Percentiles rank a stretch among this genome's conserved stretches.
These are phyloP conservation scores for Cyrtodaria siliqua DNA, from an alignment of 2,888 invertebrate species.

Conservation along the genomic window DNA sequence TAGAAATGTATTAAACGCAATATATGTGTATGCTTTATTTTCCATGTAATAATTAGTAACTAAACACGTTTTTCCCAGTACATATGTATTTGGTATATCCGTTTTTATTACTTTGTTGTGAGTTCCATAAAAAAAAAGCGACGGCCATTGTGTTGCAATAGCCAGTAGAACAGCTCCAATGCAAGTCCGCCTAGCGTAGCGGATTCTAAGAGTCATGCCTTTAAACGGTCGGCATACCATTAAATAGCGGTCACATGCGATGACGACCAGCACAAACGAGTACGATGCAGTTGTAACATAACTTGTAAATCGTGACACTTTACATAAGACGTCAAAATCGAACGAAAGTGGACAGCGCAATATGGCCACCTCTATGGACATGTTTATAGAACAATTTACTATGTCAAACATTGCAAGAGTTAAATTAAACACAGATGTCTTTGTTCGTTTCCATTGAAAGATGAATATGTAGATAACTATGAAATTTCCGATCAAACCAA, in stretches of 20 bases:
- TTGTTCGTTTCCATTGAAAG: constrained; percentile 44
- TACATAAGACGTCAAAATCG: constrained; percentile 53
- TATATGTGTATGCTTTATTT: constrained; percentile 22
- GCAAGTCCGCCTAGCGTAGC: constrained; percentile 44
- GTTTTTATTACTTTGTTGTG: constrained; percentile 14
- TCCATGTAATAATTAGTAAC: constrained; percentile 38
- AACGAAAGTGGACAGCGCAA: constrained; percentile 39
- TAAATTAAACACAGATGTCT: constrained; percentile 56
- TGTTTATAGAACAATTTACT: constrained; percentile 50
- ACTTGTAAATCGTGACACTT: constrained; percentile 39
- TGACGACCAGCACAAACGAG: constrained; percentile 52
- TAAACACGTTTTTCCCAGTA: constrained; percentile 39
- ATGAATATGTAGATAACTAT: constrained; percentile 52
- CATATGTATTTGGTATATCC: constrained; percentile 4
- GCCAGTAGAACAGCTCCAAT: constrained; percentile 35
- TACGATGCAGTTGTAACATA: constrained; percentile 50
- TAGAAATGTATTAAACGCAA: constrained; percentile 43
- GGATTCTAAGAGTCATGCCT: constrained; percentile 32
- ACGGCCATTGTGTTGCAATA: constrained; percentile 42
- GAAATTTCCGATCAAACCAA: constrained; percentile 51
- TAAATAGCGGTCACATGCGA: constrained; percentile 53
- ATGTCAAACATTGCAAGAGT: constrained; percentile 55
- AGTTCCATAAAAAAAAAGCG: constrained; percentile 54
- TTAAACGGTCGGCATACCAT: constrained; percentile 56
- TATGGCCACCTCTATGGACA: constrained; percentile 55